Evolutionary conservation across 2,113 vertebrate species (phyloP), one percentile per base, ranked within the genome.

Genomic region (Rhegmatorhina hoffmannsi): DNA sequence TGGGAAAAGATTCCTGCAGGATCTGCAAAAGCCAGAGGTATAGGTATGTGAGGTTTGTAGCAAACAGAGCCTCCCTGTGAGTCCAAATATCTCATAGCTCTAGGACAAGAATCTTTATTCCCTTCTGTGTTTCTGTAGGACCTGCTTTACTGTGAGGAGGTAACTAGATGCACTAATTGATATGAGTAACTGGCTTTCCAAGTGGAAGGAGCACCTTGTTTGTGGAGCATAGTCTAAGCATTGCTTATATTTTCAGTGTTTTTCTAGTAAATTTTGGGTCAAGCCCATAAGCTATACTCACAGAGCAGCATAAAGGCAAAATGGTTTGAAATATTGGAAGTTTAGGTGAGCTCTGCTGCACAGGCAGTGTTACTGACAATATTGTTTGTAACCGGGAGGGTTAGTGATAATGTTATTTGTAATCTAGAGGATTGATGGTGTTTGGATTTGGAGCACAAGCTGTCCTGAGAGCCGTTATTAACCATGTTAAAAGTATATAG

Each of bases 331-430:
- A 33, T 3, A 13, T 3, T 12, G 4, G 29, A 72, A 52, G 26
- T 60, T 84, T 5, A 18, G 29, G 10, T 33, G 36, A 31, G 14
- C 33, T 93, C 25, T 49, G 33, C 64, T 94, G 52, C 34, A 0
- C 16, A 1, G 14, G 68, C 62, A 59, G 0, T 44, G 1, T 38
- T 14, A 15, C 1, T n/a, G 34, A 50, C 2, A 8, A 2, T 23
- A 34, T 17, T 17, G 8, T 40, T 62, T 83, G 47, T 46, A 2
- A 23, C 13, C 18, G 50, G 18, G 6, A 59, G 79, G 11, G 24
- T 17, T 24, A 44, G 7, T n/a, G 34, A 40, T 2, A 7, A 3
- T 19, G 25, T 21, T 17, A 9, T 36, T 62, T 84, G 47, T 47
- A 2, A 23, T 17, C 21, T 52, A 17, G 6, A 55, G 86, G 11